Evolutionary conservation across 2,888 invertebrate species (phyloP).

Genomic region (Apodemia zela): DNA sequence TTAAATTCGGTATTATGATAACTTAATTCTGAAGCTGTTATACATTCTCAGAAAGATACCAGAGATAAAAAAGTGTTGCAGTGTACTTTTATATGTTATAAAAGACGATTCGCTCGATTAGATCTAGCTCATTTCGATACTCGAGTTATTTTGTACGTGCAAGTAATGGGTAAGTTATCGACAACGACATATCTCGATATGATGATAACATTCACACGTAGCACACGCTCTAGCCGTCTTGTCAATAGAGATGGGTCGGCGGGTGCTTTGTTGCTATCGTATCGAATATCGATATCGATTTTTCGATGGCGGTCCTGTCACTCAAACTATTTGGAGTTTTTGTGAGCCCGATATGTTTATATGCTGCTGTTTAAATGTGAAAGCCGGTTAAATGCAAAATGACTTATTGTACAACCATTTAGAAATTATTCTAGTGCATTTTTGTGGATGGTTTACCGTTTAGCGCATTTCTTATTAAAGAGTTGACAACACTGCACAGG

Average conservation of each 20-base stretch:
- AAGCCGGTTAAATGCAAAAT: too few species aligned
- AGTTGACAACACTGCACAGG: too few species aligned
- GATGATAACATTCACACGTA: slow-evolving; percentile 78
- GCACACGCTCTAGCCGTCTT: slow-evolving; percentile 70
- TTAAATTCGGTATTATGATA: too few species aligned
- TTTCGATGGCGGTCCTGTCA: slow-evolving; percentile 77
- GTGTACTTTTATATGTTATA: slow-evolving; percentile 35
- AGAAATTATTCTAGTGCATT: too few species aligned
- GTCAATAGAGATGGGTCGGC: slow-evolving; percentile 71
- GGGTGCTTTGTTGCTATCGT: slow-evolving; percentile 72
- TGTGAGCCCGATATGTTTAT: slow-evolving; percentile 59
- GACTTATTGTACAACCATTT: too few species aligned
- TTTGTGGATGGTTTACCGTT: too few species aligned
- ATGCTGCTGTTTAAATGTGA: slow-evolving; percentile 41
- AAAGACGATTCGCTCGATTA: slow-evolving; percentile 39
- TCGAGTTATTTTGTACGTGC: slow-evolving; percentile 53
- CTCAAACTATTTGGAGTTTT: slow-evolving; percentile 70
- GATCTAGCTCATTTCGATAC: slow-evolving; percentile 56
- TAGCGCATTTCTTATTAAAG: too few species aligned
- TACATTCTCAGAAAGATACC: slow-evolving; percentile 19
- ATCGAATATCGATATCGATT: slow-evolving; percentile 66
- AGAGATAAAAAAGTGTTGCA: slow-evolving; percentile 26
- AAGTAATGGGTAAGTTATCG: slow-evolving; percentile 70
- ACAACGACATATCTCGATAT: slow-evolving; percentile 63
- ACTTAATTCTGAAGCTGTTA: slow-evolving; percentile 14